These are phyloP conservation scores for Varecia variegata DNA, from an alignment of 2,797 vertebrate genomes.

Conservation along the genomic window DNA sequence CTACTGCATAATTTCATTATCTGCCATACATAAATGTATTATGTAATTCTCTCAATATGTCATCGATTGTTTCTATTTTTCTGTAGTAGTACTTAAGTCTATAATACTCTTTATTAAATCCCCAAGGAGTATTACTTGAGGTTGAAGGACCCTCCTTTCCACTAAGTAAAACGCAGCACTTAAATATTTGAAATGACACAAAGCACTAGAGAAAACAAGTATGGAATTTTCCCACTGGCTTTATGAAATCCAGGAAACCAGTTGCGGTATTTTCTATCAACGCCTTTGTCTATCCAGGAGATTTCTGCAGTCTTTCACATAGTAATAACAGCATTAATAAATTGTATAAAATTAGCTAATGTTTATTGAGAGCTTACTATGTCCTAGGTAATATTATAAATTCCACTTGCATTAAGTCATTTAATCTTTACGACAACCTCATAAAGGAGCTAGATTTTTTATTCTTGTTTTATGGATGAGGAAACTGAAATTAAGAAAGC, in stretches of 20 bases:
- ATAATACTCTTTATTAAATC: conserved; percentile 69
- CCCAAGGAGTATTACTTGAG: conserved; percentile 16
- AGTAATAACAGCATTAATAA: background rate
- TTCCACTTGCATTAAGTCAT: background rate
- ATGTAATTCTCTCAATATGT: conserved; percentile 62
- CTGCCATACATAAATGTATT: conserved; percentile 39
- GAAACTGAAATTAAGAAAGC: conserved; percentile 15
- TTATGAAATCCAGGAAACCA: conserved; percentile 24
- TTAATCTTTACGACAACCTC: background rate
- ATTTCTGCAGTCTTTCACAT: background rate
- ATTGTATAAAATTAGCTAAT: background rate
- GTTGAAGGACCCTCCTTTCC: conserved; percentile 7
- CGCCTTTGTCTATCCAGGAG: background rate
- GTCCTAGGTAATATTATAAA: background rate
- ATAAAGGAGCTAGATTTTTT: background rate
- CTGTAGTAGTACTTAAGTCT: conserved; percentile 62
- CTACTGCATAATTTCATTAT: conserved; percentile 56
- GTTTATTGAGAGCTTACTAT: background rate
- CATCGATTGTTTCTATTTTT: conserved; percentile 56
- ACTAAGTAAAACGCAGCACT: background rate
- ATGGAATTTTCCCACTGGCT: conserved; percentile 47
- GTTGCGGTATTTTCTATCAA: background rate
- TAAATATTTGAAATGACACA: conserved; percentile 29
- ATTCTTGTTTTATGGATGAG: background rate
- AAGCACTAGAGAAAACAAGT: background rate